These are phyloP conservation scores for Rana temporaria DNA, from an alignment of 2,113 vertebrate genomes.

Conservation along the genomic window DNA sequence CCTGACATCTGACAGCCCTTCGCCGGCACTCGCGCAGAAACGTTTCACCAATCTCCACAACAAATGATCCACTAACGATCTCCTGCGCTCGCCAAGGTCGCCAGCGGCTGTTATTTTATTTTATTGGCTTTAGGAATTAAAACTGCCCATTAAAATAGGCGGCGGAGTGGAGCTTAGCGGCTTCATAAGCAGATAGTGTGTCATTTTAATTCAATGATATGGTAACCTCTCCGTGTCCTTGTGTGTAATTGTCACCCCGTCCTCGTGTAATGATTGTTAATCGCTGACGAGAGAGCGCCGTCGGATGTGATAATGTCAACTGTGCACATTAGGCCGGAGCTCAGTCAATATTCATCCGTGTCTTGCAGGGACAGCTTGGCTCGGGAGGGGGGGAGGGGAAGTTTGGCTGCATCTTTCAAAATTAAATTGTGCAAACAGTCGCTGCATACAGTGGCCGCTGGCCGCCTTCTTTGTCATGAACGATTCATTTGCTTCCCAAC, in stretches of 20 bases:
- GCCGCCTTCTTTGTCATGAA: too few relatives aligned
- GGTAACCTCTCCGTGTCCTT: conserved; percentile 14
- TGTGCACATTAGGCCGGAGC: not conserved
- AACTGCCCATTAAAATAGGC: not conserved
- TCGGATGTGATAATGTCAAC: not conserved
- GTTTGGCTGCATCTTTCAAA: not conserved
- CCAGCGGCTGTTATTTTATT: conserved; percentile 2
- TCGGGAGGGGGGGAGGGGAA: not conserved
- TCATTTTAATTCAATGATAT: not conserved
- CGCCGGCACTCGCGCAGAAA: too few relatives aligned
- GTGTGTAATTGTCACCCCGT: not conserved
- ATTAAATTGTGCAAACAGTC: not conserved
- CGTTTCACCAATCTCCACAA: not conserved
- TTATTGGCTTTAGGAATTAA: not conserved
- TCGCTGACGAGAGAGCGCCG: conserved; percentile 7
- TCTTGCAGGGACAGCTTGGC: not conserved
- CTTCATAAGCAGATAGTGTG: not conserved
- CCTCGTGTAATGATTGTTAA: conserved; percentile 10
- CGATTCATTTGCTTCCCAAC: too few relatives aligned
- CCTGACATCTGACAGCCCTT: too few relatives aligned
- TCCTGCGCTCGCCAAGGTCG: not conserved
- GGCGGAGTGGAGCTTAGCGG: not conserved
- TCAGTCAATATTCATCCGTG: not conserved
- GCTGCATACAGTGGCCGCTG: too few relatives aligned
- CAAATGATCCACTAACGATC: not conserved